phyloP scores from a whole-genome alignment of 2,888 invertebrate species.

The Lagria hirta region DNA sequence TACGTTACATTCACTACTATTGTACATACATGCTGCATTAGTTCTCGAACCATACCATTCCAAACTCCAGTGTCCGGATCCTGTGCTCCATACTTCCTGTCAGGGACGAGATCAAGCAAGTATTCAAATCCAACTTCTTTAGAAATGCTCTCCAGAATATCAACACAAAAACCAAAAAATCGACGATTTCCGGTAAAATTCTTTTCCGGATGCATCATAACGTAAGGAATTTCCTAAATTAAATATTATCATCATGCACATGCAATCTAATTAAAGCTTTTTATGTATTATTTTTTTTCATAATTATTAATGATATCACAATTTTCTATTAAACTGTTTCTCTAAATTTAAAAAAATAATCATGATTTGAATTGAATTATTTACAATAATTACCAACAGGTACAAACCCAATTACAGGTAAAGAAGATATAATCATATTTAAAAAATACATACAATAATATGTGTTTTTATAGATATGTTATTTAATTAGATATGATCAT shows the following conservation, averaged over 20 bases:
- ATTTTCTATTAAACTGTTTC: too few relatives aligned
- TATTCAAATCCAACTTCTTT: constrained; percentile 71
- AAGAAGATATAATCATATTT: too few relatives aligned
- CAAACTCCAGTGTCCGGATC: constrained; percentile 64
- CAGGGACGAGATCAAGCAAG: constrained; percentile 69
- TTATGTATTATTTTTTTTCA: too few relatives aligned
- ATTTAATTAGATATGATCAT: too few relatives aligned
- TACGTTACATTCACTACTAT: not conserved
- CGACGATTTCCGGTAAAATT: constrained; percentile 72
- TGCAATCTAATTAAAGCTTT: constrained; percentile 25
- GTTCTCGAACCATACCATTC: constrained; percentile 71
- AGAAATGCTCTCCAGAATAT: constrained; percentile 68
- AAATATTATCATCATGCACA: constrained; percentile 26
- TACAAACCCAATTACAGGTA: too few relatives aligned
- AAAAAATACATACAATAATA: too few relatives aligned
- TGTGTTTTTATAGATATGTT: too few relatives aligned
- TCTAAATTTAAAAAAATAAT: too few relatives aligned
- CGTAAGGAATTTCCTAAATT: constrained; percentile 69
- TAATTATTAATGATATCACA: too few relatives aligned
- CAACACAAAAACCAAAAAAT: constrained; percentile 80
- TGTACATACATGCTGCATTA: constrained; percentile 67
- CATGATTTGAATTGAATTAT: too few relatives aligned
- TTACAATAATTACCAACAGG: too few relatives aligned
- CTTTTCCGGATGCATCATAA: constrained; percentile 71
- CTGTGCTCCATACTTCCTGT: constrained; percentile 66